phyloP scores from a whole-genome alignment of 2,888 invertebrate genomes.

The Rhingia campestris region DNA sequence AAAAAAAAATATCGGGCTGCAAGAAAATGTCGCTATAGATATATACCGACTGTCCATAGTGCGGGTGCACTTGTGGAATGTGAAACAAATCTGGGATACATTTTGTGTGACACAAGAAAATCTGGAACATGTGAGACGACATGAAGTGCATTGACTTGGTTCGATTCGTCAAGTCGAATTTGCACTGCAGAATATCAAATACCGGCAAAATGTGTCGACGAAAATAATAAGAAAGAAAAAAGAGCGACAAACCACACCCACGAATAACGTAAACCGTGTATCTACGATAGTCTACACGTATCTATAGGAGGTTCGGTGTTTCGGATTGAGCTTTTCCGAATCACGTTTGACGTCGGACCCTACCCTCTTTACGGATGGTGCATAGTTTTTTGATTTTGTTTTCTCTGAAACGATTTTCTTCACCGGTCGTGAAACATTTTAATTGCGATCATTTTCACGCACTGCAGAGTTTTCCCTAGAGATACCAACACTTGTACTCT shows the following conservation, averaged over 20 bases:
- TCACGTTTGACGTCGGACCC: conserved; percentile 8
- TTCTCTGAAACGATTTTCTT: conserved; percentile 20
- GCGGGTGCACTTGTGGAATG: conserved; percentile 62
- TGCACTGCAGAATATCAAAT: conserved; percentile 15
- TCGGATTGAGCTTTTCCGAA: background rate
- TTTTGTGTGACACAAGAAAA: conserved; percentile 30
- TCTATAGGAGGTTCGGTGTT: background rate
- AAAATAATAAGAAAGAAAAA: background rate
- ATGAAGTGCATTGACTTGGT: conserved; percentile 45
- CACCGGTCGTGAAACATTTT: conserved; percentile 48
- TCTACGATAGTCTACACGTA: background rate
- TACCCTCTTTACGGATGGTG: conserved; percentile 17
- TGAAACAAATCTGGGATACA: conserved; percentile 38
- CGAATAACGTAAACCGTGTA: conserved; percentile 36
- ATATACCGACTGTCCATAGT: conserved; percentile 4
- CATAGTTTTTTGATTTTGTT: conserved; percentile 1
- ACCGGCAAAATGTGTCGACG: conserved; percentile 37
- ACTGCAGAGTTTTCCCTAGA: conserved; percentile 28
- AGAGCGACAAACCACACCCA: conserved; percentile 48
- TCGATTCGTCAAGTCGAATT: conserved; percentile 31
- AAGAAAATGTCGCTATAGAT: conserved; percentile 13
- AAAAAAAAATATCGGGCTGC: background rate
- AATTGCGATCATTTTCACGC: conserved; percentile 69
- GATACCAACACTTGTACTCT: too few relatives aligned
- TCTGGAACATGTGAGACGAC: conserved; percentile 40